Base-by-base conservation (phyloP, 1,140 invertebrate genomes). In the Spodoptera litura region DNA sequence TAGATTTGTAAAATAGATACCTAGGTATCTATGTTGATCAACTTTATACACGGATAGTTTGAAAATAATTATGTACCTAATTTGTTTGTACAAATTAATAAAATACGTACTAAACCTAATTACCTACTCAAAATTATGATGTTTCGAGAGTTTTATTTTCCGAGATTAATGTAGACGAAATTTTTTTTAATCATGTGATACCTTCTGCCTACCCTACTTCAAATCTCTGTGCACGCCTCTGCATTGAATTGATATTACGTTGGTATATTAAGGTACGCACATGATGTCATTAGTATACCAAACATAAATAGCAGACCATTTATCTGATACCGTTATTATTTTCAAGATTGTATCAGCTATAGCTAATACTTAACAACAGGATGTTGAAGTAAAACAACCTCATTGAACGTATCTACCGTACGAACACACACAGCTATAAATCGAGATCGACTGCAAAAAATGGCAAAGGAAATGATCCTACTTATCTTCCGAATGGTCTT, bases 401-500 rank as follows among this genome's bases (percentile, higher is more conserved):
- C 49, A 53, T 51, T 10, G 25, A 53, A 9, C 20, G 27, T n/a
- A 53, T 20, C 11, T 13, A 52, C n/a, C 20, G 51, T 5, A 53
- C 49, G 52, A 68, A 71, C 70, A 68, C 44, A 78, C 52, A 59
- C 31, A 58, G 25, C 53, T 31, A 79, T 64, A 79, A 75, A 74
- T 62, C 61, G 15, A 74, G 64, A 52, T 68, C 55, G 68, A 81
- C 74, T 76, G 55, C 70, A 66, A 78, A 66, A 78, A 81, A 81
- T 31, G 52, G 59, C 61, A 81, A 78, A 72, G 70, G 61, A 74
- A 73, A 78, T 73, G 73, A 76, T 76, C 73, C 73, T 76, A 76
- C 61, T 64, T 62, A 76, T 76, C 73, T 81, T 59, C 70, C 71
- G 68, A 80, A 82, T 80, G 58, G 81, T 80, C 75, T 82, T 80